A percentile compares a stretch with the other conserved stretches of the same genome.
Evolutionary conservation across 2,888 invertebrate genomes (phyloP).

Genomic region (Gisinianus flammeolus): DNA sequence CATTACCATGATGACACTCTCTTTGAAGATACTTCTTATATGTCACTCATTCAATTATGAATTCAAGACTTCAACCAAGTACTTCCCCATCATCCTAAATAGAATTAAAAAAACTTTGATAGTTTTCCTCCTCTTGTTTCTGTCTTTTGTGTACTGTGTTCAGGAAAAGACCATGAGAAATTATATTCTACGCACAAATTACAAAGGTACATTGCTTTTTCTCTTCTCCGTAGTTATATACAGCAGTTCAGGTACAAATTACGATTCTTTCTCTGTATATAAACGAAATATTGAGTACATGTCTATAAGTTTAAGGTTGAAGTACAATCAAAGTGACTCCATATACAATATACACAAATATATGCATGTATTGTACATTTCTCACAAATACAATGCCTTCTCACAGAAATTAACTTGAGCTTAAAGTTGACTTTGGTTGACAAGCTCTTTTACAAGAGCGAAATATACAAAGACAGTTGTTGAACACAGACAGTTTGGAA

Average conservation of each 20-base stretch:
- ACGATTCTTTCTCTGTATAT: background rate
- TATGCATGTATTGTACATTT: no score
- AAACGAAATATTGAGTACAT: no score
- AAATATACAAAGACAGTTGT: background rate
- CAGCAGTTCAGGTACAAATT: background rate
- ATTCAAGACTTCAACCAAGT: no score
- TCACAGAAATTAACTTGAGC: background rate
- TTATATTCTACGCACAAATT: slow-evolving; percentile 37
- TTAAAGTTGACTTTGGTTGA: slow-evolving; percentile 4
- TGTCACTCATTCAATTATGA: no score
- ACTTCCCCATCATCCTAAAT: no score
- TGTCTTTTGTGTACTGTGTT: slow-evolving; percentile 3
- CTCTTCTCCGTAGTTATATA: background rate
- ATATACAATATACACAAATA: background rate
- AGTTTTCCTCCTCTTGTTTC: background rate
- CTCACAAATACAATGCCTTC: no score
- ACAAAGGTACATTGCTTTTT: slow-evolving; percentile 25
- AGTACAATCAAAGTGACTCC: background rate
- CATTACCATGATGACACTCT: no score
- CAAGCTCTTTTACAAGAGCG: background rate
- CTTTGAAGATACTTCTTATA: no score
- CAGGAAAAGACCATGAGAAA: slow-evolving; percentile 40
- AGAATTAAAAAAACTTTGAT: no score
- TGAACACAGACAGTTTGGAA: slow-evolving; percentile 4
- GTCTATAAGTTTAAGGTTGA: no score